These are phyloP conservation scores for Pseudomyrmex sp. DNA, from an alignment of 1,140 invertebrate genomes.

Conservation along the genomic window DNA sequence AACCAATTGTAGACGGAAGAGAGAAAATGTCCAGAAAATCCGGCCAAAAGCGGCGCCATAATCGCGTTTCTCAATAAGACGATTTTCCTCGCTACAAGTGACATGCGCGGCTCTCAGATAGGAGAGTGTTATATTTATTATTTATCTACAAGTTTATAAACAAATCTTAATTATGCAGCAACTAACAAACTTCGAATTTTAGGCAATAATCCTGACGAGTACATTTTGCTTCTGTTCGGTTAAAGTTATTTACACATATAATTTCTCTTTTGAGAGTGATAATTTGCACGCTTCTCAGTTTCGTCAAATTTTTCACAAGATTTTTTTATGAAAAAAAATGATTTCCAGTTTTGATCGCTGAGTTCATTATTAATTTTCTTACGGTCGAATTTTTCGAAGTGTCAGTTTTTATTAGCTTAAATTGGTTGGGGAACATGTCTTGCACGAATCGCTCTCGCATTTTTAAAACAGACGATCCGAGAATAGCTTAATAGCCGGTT, in stretches of 20 bases:
- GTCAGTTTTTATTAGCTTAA: background rate
- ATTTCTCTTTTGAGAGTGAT: no score
- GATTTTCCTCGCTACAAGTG: background rate
- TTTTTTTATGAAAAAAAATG: background rate
- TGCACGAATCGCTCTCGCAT: background rate
- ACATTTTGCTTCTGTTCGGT: no score
- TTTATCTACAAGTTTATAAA: no score
- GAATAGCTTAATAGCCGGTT: constrained; percentile 40
- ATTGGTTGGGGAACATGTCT: background rate
- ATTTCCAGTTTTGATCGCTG: background rate
- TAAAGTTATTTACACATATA: no score
- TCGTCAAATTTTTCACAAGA: background rate
- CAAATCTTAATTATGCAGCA: no score
- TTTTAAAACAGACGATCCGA: background rate
- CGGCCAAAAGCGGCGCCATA: background rate
- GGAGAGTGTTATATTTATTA: no score
- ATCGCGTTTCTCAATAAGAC: background rate
- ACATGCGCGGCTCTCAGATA: no score
- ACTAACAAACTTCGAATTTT: no score
- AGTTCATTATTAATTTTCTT: background rate
- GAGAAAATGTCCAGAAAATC: constrained; percentile 27
- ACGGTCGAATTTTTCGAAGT: background rate
- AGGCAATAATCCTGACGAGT: no score
- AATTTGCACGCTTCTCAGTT: no score
- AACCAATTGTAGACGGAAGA: constrained; percentile 31